Evolutionary conservation across 2,797 vertebrate genomes (phyloP), one percentile per base, ranked within the genome.

Genomic region (Ceryle rudis): DNA sequence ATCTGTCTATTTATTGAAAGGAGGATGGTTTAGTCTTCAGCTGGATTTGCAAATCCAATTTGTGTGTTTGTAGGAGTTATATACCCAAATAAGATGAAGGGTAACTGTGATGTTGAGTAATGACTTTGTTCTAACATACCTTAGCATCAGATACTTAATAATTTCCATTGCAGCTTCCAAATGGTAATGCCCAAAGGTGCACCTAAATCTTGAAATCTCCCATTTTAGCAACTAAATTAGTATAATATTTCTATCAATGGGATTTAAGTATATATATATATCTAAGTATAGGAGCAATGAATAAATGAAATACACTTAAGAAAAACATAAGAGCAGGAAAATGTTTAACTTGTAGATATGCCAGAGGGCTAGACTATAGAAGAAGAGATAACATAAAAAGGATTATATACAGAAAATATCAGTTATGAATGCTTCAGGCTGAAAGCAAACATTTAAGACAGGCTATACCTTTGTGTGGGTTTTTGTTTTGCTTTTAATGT

Each of bases 291-390:
- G 37, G 62, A 75, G 7, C 29, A 92, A 58, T 35, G 83, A 93
- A 77, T 72, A 78, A 83, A 78, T 54, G 15, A 91, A 78, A 46
- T 71, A 49, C 29, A 42, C 17, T 26, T 49, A 19, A 66, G 42
- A 26, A 78, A 86, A 71, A 82, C 55, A 52, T 10, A 7, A 55
- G 21, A 85, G 11, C 52, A 64, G 37, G 61, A 82, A 85, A 84
- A 81, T 84, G 31, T 86, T 97, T 86, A 71, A n/a, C 46, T 96
- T 94, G 79, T 88, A 52, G 31, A 14, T 55, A 39, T 71, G 49
- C 86, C 74, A 84, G 58, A 86, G 35, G 47, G 33, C 39, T 81
- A 21, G 29, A 37, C 47, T 77, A 2, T 4, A 88, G 29, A 64
- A 88, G 79, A 91, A 84, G 33, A 81, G 78, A 90, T 31, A 90